Base-by-base conservation (phyloP, 2,797 vertebrate species). In the Sebastiscus tertius region DNA sequence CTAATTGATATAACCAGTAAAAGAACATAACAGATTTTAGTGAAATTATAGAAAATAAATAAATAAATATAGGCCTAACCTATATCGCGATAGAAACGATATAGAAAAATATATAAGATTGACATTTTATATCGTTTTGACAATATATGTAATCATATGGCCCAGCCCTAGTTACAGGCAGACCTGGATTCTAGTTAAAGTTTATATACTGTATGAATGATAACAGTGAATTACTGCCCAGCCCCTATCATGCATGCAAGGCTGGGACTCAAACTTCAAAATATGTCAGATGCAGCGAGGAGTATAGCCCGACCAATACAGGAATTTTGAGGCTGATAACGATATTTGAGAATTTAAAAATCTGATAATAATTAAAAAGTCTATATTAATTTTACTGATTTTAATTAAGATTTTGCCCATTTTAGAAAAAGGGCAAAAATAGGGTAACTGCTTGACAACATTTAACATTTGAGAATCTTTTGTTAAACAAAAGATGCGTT, bases 241-340 rank as follows among this genome's bases (percentile, higher is more conserved):
- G 22, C 46, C 12, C 46, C 52, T 29, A 8, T 4, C 22, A 20
- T n/a, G 22, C 34, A 18, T 7, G 26, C 26, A 5, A 74, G 11
- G 8, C 39, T 46, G 39, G 6, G 34, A 59, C 16, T 59, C 8
- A 20, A 59, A 60, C 56, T 12, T 59, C 10, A 18, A 31, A 27
- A 65, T 64, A 34, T 26, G 14, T 27, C 26, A 49, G 61, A 20
- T 8, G 64, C 13, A 27, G 62, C 13, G 29, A 16, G 42, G 11
- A 27, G 31, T 56, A 58, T 8, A 27, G 33, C 33, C 8, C 9
- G 10, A 36, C 3, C 5, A 31, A 49, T 0, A 49, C 0, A 36
- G 14, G 20, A 13, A 14, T 34, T n/a, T 24, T 61, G 0, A 49
- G 22, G 18, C 2, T 2, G 2, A 16, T 33, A 2, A 0, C 18